Percentiles rank a stretch among this genome's conserved stretches.
Conservation (phyloP, 64 coral and sea anemone species). For the Astreopora myriophthalma region DNA sequence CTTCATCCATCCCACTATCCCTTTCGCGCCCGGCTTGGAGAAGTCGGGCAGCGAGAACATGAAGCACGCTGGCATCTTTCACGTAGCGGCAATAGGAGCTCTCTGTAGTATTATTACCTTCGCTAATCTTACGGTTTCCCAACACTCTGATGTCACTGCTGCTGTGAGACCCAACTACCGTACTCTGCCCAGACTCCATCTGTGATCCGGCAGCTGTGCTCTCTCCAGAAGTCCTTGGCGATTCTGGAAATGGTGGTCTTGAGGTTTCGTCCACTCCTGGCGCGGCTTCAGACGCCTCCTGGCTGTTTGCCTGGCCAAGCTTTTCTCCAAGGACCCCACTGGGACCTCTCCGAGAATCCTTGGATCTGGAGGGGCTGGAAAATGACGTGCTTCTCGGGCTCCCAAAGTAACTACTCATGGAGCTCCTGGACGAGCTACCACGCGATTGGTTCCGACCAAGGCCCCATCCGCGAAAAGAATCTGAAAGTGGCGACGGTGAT, state of each 20-base stretch:
- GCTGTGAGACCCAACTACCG: background rate
- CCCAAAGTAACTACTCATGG: background rate
- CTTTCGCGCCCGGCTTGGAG: background rate
- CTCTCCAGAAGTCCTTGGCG: background rate
- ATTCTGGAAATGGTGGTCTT: background rate
- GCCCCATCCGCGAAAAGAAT: background rate
- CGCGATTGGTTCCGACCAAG: background rate
- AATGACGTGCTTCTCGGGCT: background rate
- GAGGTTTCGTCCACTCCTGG: background rate
- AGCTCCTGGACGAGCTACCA: background rate
- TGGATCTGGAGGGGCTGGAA: background rate
- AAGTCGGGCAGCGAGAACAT: slow-evolving; percentile 1
- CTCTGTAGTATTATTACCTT: background rate
- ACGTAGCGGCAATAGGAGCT: background rate
- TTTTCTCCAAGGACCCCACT: background rate
- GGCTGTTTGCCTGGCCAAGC: background rate
- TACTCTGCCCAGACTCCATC: background rate
- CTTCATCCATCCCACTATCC: background rate
- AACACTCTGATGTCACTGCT: background rate
- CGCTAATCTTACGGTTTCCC: background rate
- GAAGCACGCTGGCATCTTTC: background rate
- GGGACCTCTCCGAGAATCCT: background rate
- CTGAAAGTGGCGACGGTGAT: background rate
- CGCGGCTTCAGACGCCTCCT: background rate
- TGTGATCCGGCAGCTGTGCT: background rate